Evolutionary conservation across 2,888 invertebrate species (phyloP), one percentile per base, ranked within the genome.

Genomic region (Coelogynopora nodosa): DNA sequence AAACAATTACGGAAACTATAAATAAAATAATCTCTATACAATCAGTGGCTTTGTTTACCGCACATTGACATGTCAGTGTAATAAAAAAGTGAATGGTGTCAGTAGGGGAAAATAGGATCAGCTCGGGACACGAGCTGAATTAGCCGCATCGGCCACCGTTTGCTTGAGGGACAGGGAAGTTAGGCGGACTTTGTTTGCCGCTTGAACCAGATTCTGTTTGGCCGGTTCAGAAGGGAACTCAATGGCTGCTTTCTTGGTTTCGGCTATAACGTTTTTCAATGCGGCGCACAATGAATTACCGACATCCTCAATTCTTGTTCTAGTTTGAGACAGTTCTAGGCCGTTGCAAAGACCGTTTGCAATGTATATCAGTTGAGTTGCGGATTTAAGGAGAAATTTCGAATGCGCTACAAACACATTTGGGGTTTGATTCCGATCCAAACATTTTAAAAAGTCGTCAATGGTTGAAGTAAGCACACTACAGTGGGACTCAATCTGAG

Each of bases 341-440:
- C 74, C 74, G 23, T 74, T 74, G 27, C 74, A 74, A 26, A 74
- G 74, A 23, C 74, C 74, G 23, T 82, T 31, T 26, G 30, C 82
- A 29, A 82, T 82, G 82, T 82, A 82, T 2, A 82, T 31, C 2
- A 82, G 23, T 82, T 82, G 30, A 27, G 30, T 30, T 5, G 82
- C 82, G 2, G 30, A 31, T 31, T 31, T 82, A 2, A 82, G 30
- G 23, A 82, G 30, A 27, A 82, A 82, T 23, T 82, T 82, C 1
- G 82, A 82, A 29, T 82, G 82, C 29, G 13, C 30, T 2, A 82
- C 82, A 31, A 82, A 82, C 30, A 82, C 82, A 29, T 82, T 82
- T 82, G 82, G 82, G 2, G 30, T 26, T 23, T 82, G 82, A 26
- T 74, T 74, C 5, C 74, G 18, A 13, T 74, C 74, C 2, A 74